Conservation (phyloP, 2,888 invertebrate species). For the Apamea sordens region DNA sequence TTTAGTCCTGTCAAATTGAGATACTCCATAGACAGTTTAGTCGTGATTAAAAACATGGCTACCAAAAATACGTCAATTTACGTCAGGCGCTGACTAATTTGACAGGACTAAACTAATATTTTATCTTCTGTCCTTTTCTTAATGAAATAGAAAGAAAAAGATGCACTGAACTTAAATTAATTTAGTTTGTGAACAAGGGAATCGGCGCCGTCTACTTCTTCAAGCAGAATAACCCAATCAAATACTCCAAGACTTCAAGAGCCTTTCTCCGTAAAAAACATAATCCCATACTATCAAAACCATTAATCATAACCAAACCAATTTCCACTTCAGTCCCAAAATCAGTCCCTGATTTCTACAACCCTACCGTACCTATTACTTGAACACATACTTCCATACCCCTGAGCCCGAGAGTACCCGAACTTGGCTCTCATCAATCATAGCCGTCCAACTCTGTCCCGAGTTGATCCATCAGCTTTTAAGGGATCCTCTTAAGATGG, state of each 20-base stretch:
- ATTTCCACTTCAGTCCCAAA: conserved; percentile 26
- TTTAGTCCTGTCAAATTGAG: no score
- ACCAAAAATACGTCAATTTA: no score
- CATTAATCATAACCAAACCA: conserved; percentile 38
- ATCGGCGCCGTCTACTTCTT: neutral
- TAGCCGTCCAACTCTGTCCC: conserved; percentile 49
- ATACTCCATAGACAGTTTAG: no score
- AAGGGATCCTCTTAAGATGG: conserved; percentile 34
- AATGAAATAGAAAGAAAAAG: no score
- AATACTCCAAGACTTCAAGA: neutral
- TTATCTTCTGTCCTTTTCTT: no score
- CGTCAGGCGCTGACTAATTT: no score
- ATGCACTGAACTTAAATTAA: no score
- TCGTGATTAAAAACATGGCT: no score
- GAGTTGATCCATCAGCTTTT: conserved; percentile 55
- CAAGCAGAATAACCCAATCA: neutral
- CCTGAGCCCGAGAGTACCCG: neutral
- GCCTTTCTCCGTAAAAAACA: neutral
- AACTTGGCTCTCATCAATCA: conserved; percentile 64
- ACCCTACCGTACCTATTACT: conserved; percentile 25
- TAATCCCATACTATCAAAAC: neutral
- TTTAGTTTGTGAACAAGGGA: no score
- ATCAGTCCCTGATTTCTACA: conserved; percentile 39
- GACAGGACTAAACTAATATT: neutral
- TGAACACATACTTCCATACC: conserved; percentile 30